Conservation (phyloP, 1,140 invertebrate species). For the Procambarus virginalis region DNA sequence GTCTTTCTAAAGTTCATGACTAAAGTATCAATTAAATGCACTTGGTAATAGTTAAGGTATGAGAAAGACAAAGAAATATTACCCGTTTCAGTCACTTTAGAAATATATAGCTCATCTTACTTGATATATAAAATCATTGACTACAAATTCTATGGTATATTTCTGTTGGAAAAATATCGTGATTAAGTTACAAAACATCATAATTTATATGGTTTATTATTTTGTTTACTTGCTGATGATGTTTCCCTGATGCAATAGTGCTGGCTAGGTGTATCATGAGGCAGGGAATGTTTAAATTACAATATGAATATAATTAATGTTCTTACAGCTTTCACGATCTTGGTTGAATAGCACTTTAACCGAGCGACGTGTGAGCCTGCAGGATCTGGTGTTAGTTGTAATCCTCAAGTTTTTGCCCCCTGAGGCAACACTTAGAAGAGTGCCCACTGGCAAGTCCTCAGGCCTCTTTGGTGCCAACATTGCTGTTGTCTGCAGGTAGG, state of each 20-base stretch:
- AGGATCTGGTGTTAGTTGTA: slow-evolving; percentile 77
- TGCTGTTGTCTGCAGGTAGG: slow-evolving; percentile 88
- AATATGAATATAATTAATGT: slow-evolving; percentile 41
- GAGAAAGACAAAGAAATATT: too few relatives aligned
- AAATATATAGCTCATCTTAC: too few relatives aligned
- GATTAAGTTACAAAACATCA: too few relatives aligned
- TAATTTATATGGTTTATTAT: too few relatives aligned
- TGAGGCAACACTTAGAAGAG: slow-evolving; percentile 84
- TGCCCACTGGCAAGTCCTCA: slow-evolving; percentile 87
- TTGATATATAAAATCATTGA: too few relatives aligned
- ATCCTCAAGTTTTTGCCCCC: slow-evolving; percentile 85
- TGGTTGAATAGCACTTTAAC: slow-evolving; percentile 72
- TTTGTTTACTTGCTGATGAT: too few relatives aligned
- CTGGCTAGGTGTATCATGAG: background rate
- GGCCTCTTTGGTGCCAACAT: slow-evolving; percentile 91
- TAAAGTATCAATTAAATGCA: too few relatives aligned
- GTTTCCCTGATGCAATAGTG: background rate
- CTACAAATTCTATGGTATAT: too few relatives aligned
- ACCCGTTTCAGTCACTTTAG: too few relatives aligned
- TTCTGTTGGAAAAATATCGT: too few relatives aligned
- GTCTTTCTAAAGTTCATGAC: too few relatives aligned
- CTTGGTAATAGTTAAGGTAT: too few relatives aligned
- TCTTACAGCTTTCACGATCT: slow-evolving; percentile 66
- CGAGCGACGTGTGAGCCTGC: slow-evolving; percentile 71
- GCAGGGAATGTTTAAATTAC: slow-evolving; percentile 28